Conservation (phyloP, 1,140 invertebrate species). For the Cataglyphis hispanica region DNA sequence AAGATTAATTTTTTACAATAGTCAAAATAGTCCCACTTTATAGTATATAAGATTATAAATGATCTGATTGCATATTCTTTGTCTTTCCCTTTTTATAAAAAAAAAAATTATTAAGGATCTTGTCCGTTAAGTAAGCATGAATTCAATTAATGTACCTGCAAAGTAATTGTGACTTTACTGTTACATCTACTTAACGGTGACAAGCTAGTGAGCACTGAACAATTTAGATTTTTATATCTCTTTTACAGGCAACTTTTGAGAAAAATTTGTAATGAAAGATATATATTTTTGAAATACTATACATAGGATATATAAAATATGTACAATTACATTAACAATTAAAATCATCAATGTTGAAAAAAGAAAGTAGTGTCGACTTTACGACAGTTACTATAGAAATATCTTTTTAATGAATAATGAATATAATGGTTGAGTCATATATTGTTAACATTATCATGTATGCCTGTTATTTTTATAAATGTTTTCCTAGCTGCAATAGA, state of each 20-base stretch:
- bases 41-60: slow-evolving; percentile 23
- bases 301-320: slow-evolving; percentile 37
- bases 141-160: slow-evolving; percentile 57
- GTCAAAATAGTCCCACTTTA: slow-evolving; percentile 36
- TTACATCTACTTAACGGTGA: slow-evolving; percentile 37
- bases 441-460: slow-evolving; percentile 69
- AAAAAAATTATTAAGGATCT: slow-evolving; percentile 13
- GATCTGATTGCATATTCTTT: slow-evolving; percentile 40
- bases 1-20: not conserved
- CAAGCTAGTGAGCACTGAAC: slow-evolving; percentile 38
- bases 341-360: slow-evolving; percentile 46
- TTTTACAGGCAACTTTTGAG: slow-evolving; percentile 56
- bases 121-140: slow-evolving; percentile 44
- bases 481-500: slow-evolving; percentile 57
- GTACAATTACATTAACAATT: slow-evolving; percentile 52
- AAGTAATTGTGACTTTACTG: slow-evolving; percentile 47
- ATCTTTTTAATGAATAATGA: slow-evolving; percentile 43
- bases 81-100: slow-evolving; percentile 23
- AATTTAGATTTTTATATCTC: slow-evolving; percentile 43
- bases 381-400: slow-evolving; percentile 33
- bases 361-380: slow-evolving; percentile 38
- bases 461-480: slow-evolving; percentile 61
- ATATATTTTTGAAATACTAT: slow-evolving; percentile 24
- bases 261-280: slow-evolving; percentile 6
- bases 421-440: slow-evolving; percentile 47